Evolutionary conservation across 2,888 invertebrate species (phyloP), one percentile per base, ranked within the genome.

Genomic region (Ethmia dodecea): DNA sequence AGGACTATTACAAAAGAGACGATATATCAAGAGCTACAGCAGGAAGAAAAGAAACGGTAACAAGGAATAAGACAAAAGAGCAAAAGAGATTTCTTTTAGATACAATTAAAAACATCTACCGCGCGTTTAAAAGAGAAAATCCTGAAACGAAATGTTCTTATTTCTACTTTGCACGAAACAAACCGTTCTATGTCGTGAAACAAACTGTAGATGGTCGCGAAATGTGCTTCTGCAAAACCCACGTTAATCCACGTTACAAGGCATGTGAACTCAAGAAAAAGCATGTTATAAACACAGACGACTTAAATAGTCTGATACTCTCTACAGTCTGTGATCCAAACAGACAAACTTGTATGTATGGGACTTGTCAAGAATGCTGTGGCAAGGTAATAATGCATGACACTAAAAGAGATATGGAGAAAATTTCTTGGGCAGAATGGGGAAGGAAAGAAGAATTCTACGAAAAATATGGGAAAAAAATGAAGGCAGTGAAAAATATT

Each of bases 1-100:
- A 9, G 6, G 4, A 13, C 8, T 45, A 49, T 39, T 52, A 40
- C 31, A 9, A 29, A n/a, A 18, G 47, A 35, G 49, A 49, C 8
- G 48, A 53, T 26, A 27, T 47, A 12, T 43, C 45, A 3, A 38
- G 49, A 35, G 34, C 45, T 0, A 50, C 47, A 1, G 47, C 47
- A 5, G 49, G 49, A 5, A 52, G 45, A 24, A 49, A 47, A 36
- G 49, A 53, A 31, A 44, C 44, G 3, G 8, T 32, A 6, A 50
- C 49, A 5, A 37, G 11, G 18, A 16, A 40, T 25, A 31, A 31
- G 12, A 1, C 18, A 10, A 49, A 49, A 38, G 22, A 35, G 0
- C 47, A 49, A 13, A 49, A 47, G 33, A 39, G 48, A 18, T 47
- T 34, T 26, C 13, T 50, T 2, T 31, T 47, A 6, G 46, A 50